Evolutionary conservation across 2,797 vertebrate species (phyloP).

Genomic region (Myioborus miniatus): DNA sequence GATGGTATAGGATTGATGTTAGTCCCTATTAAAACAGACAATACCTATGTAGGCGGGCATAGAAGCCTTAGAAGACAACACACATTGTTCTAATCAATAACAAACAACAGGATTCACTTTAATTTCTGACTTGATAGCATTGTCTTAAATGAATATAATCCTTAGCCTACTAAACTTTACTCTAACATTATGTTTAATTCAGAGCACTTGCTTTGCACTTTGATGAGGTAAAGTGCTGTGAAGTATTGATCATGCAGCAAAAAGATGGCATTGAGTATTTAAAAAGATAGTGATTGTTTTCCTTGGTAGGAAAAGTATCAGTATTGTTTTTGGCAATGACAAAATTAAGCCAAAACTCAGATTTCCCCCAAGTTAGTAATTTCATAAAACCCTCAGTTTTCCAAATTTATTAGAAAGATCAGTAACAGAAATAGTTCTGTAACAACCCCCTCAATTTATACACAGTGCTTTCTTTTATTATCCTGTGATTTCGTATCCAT

Average conservation of each 20-base stretch:
- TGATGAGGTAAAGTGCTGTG: neutral
- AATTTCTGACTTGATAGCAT: neutral
- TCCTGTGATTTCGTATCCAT: neutral
- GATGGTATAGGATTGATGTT: neutral
- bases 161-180: neutral
- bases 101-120: neutral
- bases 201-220: neutral
- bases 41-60: neutral
- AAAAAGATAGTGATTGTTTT: neutral
- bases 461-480: neutral
- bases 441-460: neutral
- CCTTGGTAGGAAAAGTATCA: neutral
- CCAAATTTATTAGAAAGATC: neutral
- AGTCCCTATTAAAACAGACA: neutral
- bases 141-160: neutral
- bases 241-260: neutral
- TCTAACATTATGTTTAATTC: neutral
- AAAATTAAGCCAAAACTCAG: neutral
- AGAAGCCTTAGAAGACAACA: neutral
- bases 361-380: neutral
- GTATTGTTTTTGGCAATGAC: neutral
- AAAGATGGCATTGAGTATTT: neutral
- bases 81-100: neutral
- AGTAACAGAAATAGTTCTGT: neutral
- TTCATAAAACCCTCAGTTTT: neutral